A percentile compares a stretch with the other conserved stretches of the same genome.
phyloP scores from a whole-genome alignment of 2,888 invertebrate species.

The Sesamia inferens region DNA sequence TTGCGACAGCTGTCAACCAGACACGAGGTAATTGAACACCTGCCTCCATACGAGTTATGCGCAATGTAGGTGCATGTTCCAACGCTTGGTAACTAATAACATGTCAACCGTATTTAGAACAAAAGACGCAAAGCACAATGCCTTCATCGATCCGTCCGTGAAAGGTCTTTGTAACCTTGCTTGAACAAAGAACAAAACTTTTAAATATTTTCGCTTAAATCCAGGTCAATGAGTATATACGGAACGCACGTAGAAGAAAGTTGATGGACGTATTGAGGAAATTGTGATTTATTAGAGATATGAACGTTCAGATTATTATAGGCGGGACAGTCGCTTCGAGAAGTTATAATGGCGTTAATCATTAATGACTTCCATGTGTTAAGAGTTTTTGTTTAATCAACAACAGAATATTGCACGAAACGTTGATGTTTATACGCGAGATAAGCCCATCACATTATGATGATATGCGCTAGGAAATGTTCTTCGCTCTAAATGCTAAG shows the following conservation, averaged over 20 bases:
- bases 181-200: slow-evolving; percentile 70
- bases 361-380: not conserved
- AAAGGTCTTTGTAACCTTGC: slow-evolving; percentile 77
- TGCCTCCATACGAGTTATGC: slow-evolving; percentile 51
- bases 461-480: slow-evolving; percentile 64
- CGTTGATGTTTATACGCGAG: slow-evolving; percentile 56
- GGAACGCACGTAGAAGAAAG: slow-evolving; percentile 69
- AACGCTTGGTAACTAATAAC: slow-evolving; percentile 64
- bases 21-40: slow-evolving; percentile 70
- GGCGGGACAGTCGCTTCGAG: slow-evolving; percentile 3
- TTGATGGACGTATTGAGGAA: slow-evolving; percentile 67
- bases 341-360: not conserved
- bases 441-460: slow-evolving; percentile 57
- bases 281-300: slow-evolving; percentile 63
- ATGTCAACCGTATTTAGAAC: slow-evolving; percentile 62
- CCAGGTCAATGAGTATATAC: slow-evolving; percentile 75
- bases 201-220: slow-evolving; percentile 68
- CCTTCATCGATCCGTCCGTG: slow-evolving; percentile 68
- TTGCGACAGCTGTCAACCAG: slow-evolving; percentile 69
- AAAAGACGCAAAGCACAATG: slow-evolving; percentile 61
- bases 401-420: slow-evolving; percentile 59
- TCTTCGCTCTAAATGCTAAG: slow-evolving; percentile 73
- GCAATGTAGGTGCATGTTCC: slow-evolving; percentile 48
- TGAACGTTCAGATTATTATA: slow-evolving; percentile 11
- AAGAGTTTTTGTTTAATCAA: slow-evolving; percentile 12